Evolutionary conservation across 2,113 vertebrate genomes (phyloP).

Genomic region (Bubo blakistoni): DNA sequence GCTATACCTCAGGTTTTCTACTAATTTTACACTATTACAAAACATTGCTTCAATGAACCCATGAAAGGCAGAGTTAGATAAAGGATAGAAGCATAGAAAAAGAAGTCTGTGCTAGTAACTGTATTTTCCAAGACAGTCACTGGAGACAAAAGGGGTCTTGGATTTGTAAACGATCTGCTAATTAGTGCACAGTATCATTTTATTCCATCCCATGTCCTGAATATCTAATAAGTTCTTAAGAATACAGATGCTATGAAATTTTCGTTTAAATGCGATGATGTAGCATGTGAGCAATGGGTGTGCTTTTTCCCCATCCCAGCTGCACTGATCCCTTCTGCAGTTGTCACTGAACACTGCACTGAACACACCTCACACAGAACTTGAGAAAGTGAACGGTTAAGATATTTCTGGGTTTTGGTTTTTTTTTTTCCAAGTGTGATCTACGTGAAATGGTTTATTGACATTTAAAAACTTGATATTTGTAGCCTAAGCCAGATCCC

Average conservation of each 20-base stretch:
- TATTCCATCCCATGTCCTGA: neutral
- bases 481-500: neutral
- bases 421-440: neutral
- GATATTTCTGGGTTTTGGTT: neutral
- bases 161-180: slow-evolving; percentile 25
- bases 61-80: slow-evolving; percentile 44
- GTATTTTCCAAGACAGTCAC: neutral
- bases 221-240: neutral
- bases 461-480: neutral
- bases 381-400: neutral
- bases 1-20: slow-evolving; percentile 52
- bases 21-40: slow-evolving; percentile 63
- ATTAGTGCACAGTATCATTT: neutral
- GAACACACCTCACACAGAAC: neutral
- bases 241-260: neutral
- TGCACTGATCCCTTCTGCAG: neutral
- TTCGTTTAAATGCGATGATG: neutral
- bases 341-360: neutral
- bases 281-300: neutral
- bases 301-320: neutral
- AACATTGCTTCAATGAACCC: slow-evolving; percentile 45
- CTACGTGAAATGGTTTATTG: neutral
- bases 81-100: slow-evolving; percentile 23
- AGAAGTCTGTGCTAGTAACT: neutral
- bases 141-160: neutral